phyloP scores from a whole-genome alignment of 2,888 invertebrate genomes.

The Sarcophaga carnaria region DNA sequence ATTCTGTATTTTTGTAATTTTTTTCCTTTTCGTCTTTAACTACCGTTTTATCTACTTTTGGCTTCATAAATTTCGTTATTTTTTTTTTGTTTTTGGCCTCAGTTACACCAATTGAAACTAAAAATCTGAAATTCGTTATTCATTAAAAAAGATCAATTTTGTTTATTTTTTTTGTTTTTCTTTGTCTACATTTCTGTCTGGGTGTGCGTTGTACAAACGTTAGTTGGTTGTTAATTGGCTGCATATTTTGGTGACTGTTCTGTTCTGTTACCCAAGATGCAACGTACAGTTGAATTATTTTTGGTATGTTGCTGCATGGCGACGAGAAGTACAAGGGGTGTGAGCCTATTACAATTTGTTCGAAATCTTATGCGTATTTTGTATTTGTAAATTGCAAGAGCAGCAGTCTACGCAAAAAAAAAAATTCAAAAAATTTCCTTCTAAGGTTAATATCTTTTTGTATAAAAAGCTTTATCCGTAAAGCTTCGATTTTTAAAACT shows the following conservation, averaged over 20 bases:
- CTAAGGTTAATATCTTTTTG: too few species aligned
- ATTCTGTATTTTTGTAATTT: neutral
- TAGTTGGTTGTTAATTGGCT: slow-evolving; percentile 44
- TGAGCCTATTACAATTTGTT: neutral
- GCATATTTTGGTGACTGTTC: slow-evolving; percentile 21
- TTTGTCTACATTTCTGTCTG: neutral
- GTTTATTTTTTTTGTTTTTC: neutral
- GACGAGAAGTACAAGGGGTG: neutral
- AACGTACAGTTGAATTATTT: neutral
- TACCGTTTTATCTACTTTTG: slow-evolving; percentile 27
- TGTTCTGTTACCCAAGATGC: neutral
- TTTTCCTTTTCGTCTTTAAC: slow-evolving; percentile 9
- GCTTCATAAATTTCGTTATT: slow-evolving; percentile 9
- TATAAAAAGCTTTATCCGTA: neutral
- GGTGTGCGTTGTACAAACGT: slow-evolving; percentile 10
- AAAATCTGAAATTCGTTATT: slow-evolving; percentile 13
- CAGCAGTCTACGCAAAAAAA: neutral
- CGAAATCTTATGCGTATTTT: neutral
- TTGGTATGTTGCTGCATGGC: neutral
- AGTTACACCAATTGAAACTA: slow-evolving; percentile 11
- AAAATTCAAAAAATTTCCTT: neutral
- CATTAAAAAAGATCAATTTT: slow-evolving; percentile 41
- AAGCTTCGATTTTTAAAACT: neutral
- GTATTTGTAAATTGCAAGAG: neutral
- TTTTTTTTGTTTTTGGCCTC: slow-evolving; percentile 9